phyloP scores from a whole-genome alignment of 2,888 invertebrate genomes.

The Stenurella melanura region DNA sequence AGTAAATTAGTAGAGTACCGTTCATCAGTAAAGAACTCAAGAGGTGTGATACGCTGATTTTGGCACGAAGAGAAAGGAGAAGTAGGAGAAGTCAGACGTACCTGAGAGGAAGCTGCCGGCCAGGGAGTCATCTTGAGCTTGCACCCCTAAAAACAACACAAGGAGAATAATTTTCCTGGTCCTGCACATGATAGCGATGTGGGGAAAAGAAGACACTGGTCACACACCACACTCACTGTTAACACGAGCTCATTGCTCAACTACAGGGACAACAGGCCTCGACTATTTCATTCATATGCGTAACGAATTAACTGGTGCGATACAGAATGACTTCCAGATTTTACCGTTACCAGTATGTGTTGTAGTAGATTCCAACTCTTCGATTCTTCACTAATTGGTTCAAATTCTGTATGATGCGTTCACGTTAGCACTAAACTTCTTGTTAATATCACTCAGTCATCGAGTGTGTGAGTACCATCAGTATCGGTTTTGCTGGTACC shows the following conservation, averaged over 20 bases:
- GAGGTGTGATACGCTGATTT: constrained; percentile 46
- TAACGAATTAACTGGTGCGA: constrained; percentile 66
- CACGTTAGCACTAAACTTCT: constrained; percentile 52
- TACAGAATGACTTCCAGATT: constrained; percentile 71
- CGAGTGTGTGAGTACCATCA: constrained; percentile 52
- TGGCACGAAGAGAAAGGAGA: constrained; percentile 33
- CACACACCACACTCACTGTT: constrained; percentile 64
- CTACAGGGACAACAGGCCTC: constrained; percentile 11
- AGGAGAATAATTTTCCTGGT: constrained; percentile 59
- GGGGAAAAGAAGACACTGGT: constrained; percentile 48
- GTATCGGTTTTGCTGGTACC: constrained; percentile 57
- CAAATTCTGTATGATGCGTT: constrained; percentile 42
- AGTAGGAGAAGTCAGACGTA: constrained; percentile 67
- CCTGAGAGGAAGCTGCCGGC: constrained; percentile 89
- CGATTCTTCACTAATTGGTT: constrained; percentile 50
- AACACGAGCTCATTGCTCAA: constrained; percentile 63
- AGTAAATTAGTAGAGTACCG: constrained; percentile 56
- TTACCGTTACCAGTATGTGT: constrained; percentile 68
- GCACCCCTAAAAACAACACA: constrained; percentile 64
- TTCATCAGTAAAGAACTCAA: constrained; percentile 48
- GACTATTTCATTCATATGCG: constrained; percentile 70
- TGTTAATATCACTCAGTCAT: constrained; percentile 55
- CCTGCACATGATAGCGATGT: constrained; percentile 61
- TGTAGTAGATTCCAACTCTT: constrained; percentile 48
- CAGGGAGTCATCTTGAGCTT: constrained; percentile 83